Evolutionary conservation across 2,888 invertebrate genomes (phyloP).

Genomic region (Bombylius major): DNA sequence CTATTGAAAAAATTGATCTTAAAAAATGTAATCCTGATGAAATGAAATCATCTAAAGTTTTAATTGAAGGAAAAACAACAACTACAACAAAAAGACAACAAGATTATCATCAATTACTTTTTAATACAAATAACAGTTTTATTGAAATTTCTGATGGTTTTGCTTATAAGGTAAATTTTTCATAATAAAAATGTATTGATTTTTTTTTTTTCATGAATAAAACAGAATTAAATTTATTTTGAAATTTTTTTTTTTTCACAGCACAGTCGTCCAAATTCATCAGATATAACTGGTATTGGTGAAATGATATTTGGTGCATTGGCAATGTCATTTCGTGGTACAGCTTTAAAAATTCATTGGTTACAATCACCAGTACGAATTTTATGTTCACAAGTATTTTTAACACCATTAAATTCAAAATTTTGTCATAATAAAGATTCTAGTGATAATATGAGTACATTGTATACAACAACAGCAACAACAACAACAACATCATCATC

Average conservation of each 20-base stretch:
- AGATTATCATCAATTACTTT: constrained; percentile 7
- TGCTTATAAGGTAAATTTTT: constrained; percentile 48
- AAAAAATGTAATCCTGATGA: constrained; percentile 18
- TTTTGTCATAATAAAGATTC: not conserved
- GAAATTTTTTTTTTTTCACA: constrained; percentile 21
- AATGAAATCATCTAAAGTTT: constrained; percentile 11
- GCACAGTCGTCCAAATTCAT: constrained; percentile 49
- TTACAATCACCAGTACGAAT: constrained; percentile 38
- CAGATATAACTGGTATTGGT: constrained; percentile 62
- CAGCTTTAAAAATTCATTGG: constrained; percentile 64
- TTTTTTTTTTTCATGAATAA: not conserved
- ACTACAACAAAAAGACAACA: constrained; percentile 22
- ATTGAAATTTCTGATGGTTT: constrained; percentile 52
- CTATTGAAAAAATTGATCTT: constrained; percentile 47
- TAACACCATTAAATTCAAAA: constrained; percentile 37
- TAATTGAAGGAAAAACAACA: not conserved
- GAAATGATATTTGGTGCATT: constrained; percentile 91
- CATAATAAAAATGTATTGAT: not conserved
- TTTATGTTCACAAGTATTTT: constrained; percentile 49
- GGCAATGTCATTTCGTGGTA: constrained; percentile 76
- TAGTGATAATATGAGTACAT: not conserved
- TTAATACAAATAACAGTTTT: constrained; percentile 26
- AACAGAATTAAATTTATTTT: not conserved
- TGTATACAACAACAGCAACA: not conserved
- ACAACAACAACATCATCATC: not conserved